These are phyloP conservation scores for Acridotheres tristis DNA, from an alignment of 2,797 vertebrate species.

Conservation along the genomic window DNA sequence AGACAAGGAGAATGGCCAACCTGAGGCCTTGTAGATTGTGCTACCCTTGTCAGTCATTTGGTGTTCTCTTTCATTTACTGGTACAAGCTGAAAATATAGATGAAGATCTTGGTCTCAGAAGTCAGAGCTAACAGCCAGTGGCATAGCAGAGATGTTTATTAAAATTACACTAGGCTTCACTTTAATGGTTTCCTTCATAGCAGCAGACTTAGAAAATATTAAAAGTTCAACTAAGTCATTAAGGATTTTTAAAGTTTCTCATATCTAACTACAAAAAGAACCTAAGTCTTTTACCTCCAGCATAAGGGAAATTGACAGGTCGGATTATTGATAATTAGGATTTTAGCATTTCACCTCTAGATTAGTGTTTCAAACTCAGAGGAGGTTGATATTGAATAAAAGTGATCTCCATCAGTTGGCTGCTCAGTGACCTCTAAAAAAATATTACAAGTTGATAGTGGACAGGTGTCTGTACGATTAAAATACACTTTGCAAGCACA, in stretches of 20 bases:
- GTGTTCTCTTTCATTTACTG: not conserved
- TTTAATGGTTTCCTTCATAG: not conserved
- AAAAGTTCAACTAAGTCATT: too few relatives aligned
- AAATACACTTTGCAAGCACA: constrained; percentile 35
- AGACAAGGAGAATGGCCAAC: not conserved
- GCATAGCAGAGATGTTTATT: not conserved
- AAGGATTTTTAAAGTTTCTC: not conserved
- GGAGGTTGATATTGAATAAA: not conserved
- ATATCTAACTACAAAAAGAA: not conserved
- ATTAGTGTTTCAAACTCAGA: not conserved
- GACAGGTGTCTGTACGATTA: constrained; percentile 62
- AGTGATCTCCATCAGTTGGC: constrained; percentile 21
- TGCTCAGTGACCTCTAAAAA: constrained; percentile 28
- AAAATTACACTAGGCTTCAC: not conserved
- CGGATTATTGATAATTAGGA: not conserved
- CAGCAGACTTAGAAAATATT: not conserved
- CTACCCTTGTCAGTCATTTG: not conserved
- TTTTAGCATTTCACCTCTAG: constrained; percentile 1
- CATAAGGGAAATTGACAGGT: not conserved
- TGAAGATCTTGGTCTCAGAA: not conserved
- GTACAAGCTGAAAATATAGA: not conserved
- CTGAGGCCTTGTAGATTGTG: not conserved
- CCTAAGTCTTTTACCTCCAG: not conserved
- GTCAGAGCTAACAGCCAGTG: not conserved
- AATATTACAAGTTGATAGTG: constrained; percentile 18